Evolutionary conservation across 2,797 vertebrate species (phyloP).

Genomic region (Sebastes goodei): DNA sequence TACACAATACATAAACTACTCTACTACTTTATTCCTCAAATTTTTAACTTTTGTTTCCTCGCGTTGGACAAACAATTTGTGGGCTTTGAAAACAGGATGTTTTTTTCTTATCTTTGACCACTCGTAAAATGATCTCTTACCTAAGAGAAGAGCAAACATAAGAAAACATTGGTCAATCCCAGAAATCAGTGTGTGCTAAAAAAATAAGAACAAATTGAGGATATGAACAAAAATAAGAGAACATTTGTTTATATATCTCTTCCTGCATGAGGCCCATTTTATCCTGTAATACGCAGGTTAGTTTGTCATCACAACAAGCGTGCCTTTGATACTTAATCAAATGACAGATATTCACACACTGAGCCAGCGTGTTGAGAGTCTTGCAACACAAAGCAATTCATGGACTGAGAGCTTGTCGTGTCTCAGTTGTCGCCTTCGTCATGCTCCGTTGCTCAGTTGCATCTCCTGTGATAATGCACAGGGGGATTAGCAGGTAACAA

Average conservation of each 20-base stretch:
- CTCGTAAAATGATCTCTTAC: too few species aligned
- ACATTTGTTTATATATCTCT: neutral
- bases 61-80: too few species aligned
- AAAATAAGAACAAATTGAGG: neutral
- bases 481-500: slow-evolving; percentile 75
- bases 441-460: slow-evolving; percentile 67
- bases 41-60: too few species aligned
- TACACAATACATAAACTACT: neutral
- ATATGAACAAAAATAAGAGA: neutral
- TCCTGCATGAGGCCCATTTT: neutral
- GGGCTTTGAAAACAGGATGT: too few species aligned
- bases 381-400: slow-evolving; percentile 50
- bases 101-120: too few species aligned
- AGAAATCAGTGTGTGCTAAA: neutral
- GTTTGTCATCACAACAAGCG: slow-evolving; percentile 25
- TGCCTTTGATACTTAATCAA: slow-evolving; percentile 26
- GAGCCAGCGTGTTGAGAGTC: slow-evolving; percentile 18
- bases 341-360: slow-evolving; percentile 35
- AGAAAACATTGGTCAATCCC: neutral
- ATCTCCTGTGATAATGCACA: slow-evolving; percentile 67
- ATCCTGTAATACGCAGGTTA: neutral
- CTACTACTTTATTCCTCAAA: neutral
- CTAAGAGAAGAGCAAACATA: neutral
- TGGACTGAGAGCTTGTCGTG: slow-evolving; percentile 46
- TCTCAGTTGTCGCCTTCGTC: slow-evolving; percentile 68